Evolutionary conservation across 2,797 vertebrate species (phyloP).

Genomic region (Echiichthys vipera): DNA sequence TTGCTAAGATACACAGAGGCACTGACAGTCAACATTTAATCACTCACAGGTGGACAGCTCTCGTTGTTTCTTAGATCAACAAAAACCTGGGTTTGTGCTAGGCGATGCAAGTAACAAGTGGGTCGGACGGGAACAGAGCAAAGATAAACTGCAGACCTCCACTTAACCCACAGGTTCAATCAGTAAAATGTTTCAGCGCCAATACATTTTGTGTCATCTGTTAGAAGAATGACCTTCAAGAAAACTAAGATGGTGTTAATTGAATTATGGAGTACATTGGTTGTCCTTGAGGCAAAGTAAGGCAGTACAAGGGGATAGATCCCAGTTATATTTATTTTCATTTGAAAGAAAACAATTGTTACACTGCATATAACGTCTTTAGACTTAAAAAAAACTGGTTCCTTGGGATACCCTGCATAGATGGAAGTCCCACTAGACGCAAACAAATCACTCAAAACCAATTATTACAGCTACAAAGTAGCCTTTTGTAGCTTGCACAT

Average conservation of each 20-base stretch:
- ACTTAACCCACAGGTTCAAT: not conserved
- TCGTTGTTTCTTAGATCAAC: conserved; percentile 28
- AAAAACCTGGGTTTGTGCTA: not conserved
- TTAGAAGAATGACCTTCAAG: not conserved
- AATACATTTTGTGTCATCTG: not conserved
- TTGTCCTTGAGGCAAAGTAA: not conserved
- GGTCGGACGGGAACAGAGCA: not conserved
- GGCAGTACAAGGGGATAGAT: no score
- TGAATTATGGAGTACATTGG: not conserved
- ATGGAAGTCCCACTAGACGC: not conserved
- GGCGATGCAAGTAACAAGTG: conserved; percentile 19
- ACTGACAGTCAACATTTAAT: conserved; percentile 63
- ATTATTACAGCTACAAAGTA: not conserved
- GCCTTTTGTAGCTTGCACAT: no score
- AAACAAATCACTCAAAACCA: not conserved
- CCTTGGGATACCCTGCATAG: not conserved
- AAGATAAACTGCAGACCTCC: not conserved
- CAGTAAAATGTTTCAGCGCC: not conserved
- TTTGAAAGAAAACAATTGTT: not conserved
- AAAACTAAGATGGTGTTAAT: not conserved
- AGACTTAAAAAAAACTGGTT: not conserved
- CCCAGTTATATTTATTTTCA: not conserved
- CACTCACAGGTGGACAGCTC: conserved; percentile 52
- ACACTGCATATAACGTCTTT: no score
- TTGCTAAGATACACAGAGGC: conserved; percentile 75